Conservation (phyloP, 2,797 vertebrate genomes). For the Xenops minutus region DNA sequence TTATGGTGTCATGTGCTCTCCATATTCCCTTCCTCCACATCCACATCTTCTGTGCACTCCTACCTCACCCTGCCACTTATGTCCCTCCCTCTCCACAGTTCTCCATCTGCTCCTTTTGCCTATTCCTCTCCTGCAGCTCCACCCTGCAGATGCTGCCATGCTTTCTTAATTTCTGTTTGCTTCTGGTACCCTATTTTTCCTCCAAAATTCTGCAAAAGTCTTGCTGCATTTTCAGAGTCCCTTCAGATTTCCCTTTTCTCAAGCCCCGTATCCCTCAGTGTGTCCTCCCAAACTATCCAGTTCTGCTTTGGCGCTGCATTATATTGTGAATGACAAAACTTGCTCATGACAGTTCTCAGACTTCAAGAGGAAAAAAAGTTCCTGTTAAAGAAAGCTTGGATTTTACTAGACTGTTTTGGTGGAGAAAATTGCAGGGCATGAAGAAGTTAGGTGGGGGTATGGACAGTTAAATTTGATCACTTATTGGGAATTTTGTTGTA, state of each 20-base stretch:
- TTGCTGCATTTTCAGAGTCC: background rate
- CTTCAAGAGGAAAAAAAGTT: background rate
- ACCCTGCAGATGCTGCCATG: background rate
- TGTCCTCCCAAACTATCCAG: background rate
- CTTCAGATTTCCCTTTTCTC: background rate
- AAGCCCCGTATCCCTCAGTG: background rate
- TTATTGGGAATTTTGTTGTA: background rate
- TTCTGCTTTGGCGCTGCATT: background rate
- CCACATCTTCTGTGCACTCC: background rate
- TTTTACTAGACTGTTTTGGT: background rate
- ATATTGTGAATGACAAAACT: background rate
- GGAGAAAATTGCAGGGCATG: background rate
- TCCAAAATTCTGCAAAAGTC: background rate
- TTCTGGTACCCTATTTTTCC: background rate
- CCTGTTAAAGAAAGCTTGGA: background rate
- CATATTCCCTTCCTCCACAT: background rate
- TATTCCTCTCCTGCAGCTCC: background rate
- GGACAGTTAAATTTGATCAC: background rate
- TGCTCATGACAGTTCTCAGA: background rate
- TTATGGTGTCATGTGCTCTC: slow-evolving; percentile 25
- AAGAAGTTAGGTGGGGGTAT: background rate
- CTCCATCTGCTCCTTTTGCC: background rate
- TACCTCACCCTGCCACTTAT: background rate
- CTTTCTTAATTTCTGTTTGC: background rate
- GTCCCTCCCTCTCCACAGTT: background rate